These are phyloP conservation scores for Rosalia funebris DNA, from an alignment of 2,888 invertebrate species.

Conservation along the genomic window DNA sequence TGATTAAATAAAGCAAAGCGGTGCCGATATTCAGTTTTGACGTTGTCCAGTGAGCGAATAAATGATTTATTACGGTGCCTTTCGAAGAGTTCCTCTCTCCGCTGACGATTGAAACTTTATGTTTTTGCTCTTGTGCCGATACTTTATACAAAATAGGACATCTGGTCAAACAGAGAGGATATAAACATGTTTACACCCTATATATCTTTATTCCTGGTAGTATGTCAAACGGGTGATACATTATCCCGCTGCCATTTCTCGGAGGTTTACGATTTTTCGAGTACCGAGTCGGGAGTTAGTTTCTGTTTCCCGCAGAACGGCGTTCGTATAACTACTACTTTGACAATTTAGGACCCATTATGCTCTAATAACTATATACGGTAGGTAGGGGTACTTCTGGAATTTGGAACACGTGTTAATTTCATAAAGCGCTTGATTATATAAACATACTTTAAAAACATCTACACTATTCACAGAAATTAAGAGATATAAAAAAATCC, in stretches of 20 bases:
- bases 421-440: too few species aligned
- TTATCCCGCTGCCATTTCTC: not conserved
- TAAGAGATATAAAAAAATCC: too few species aligned
- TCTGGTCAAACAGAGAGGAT: slow-evolving; percentile 1
- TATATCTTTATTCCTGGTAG: slow-evolving; percentile 14
- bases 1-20: not conserved
- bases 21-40: not conserved
- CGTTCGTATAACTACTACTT: not conserved
- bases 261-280: too few species aligned
- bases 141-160: slow-evolving; percentile 1
- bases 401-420: too few species aligned
- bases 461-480: too few species aligned
- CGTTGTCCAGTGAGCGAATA: not conserved
- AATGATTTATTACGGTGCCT: not conserved
- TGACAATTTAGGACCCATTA: too few species aligned
- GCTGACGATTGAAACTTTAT: not conserved
- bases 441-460: too few species aligned
- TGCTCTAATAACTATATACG: too few species aligned
- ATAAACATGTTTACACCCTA: slow-evolving; percentile 29
- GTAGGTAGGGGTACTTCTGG: too few species aligned
- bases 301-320: not conserved
- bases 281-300: not conserved
- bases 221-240: not conserved
- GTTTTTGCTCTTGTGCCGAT: not conserved
- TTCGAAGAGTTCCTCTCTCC: not conserved